These are phyloP conservation scores for Drosophila erecta DNA, from an alignment of 1,140 invertebrate genomes.

Conservation along the genomic window DNA sequence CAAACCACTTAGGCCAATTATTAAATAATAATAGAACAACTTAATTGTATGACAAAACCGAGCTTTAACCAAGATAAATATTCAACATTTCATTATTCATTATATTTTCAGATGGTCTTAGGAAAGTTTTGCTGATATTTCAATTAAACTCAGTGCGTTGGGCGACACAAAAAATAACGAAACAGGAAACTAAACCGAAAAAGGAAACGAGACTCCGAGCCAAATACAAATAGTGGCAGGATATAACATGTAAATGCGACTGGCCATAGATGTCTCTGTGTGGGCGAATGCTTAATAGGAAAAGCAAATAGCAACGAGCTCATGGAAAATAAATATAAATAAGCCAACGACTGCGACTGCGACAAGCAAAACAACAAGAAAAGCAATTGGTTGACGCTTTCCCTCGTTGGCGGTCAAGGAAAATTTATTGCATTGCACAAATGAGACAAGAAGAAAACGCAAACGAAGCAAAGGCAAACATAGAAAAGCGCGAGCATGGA, in stretches of 20 bases:
- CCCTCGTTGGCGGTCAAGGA: constrained; percentile 77
- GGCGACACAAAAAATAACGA: constrained; percentile 1
- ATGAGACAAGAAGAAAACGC: constrained; percentile 66
- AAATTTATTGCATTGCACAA: constrained; percentile 80
- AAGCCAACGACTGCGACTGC: constrained; percentile 64
- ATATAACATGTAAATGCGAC: constrained; percentile 62
- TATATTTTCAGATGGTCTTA: constrained; percentile 11
- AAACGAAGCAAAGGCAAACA: constrained; percentile 52
- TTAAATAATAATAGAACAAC: neutral
- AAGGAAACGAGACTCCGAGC: constrained; percentile 40
- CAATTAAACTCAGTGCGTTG: constrained; percentile 63
- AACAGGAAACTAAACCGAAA: constrained; percentile 32
- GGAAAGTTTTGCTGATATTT: constrained; percentile 60
- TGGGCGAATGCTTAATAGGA: constrained; percentile 64
- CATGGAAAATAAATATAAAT: constrained; percentile 78
- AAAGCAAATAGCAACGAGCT: constrained; percentile 73
- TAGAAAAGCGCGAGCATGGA: constrained; percentile 34
- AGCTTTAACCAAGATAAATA: constrained; percentile 32
- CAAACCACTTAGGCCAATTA: neutral
- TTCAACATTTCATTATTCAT: constrained; percentile 7
- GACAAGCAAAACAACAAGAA: constrained; percentile 41
- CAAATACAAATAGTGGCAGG: constrained; percentile 63
- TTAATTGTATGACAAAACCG: neutral
- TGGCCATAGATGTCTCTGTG: constrained; percentile 35
- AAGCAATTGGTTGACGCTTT: constrained; percentile 65